Conservation (phyloP, 2,113 vertebrate species). For the Corythaixoides concolor region DNA sequence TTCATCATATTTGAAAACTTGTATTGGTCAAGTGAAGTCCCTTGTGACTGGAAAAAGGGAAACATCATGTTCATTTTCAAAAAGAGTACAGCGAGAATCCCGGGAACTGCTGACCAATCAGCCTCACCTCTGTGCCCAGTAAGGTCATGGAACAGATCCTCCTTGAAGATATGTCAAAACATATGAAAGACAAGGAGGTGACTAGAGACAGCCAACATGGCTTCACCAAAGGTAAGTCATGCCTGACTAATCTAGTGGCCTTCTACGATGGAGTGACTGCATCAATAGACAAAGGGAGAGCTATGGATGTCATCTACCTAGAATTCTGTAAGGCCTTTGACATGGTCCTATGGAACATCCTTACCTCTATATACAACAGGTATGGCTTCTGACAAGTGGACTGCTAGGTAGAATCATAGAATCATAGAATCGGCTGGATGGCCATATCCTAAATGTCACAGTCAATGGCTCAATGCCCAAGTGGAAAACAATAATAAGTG, state of each 20-base stretch:
- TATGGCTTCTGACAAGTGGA: not conserved
- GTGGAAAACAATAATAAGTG: not conserved
- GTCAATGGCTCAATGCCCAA: not conserved
- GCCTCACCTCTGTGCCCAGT: not conserved
- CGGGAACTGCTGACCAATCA: not conserved
- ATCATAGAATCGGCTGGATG: no score
- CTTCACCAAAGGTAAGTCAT: no score
- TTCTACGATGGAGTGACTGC: no score
- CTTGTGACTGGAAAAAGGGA: not conserved
- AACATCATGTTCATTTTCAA: not conserved
- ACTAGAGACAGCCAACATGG: not conserved
- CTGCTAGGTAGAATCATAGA: no score
- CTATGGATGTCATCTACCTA: no score
- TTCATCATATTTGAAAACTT: not conserved
- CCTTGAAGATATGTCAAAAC: not conserved
- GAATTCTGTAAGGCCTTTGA: not conserved
- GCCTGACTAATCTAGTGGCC: no score
- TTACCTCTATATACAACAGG: not conserved
- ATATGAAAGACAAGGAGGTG: not conserved
- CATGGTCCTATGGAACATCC: not conserved
- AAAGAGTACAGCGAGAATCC: fast-evolving
- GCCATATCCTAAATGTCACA: not conserved
- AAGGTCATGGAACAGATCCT: not conserved
- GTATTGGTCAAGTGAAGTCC: fast-evolving
- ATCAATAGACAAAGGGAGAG: no score